Evolutionary conservation across 2,888 invertebrate species (phyloP).

Genomic region (Lottia gigantea): DNA sequence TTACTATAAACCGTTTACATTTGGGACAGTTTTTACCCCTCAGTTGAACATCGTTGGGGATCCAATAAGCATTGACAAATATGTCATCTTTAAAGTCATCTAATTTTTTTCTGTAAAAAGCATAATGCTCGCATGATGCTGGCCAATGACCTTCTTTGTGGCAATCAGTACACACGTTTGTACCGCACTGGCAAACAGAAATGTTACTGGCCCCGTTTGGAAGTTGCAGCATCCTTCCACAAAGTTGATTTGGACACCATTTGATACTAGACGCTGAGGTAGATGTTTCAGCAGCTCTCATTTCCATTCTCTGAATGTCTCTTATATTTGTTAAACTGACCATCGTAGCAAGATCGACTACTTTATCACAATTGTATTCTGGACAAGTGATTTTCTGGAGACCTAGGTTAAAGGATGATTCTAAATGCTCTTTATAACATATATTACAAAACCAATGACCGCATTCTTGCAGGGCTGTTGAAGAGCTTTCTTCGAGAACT

Average conservation of each 20-base stretch:
- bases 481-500: slow-evolving; percentile 1
- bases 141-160: slow-evolving; percentile 46
- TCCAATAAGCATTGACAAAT: slow-evolving; percentile 21
- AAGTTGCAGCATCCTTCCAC: slow-evolving; percentile 24
- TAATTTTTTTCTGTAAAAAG: slow-evolving; percentile 32
- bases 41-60: slow-evolving; percentile 21
- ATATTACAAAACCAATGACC: slow-evolving; percentile 33
- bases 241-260: slow-evolving; percentile 34
- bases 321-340: slow-evolving; percentile 28
- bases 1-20: slow-evolving; percentile 42
- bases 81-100: slow-evolving; percentile 29
- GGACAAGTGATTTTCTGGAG: slow-evolving; percentile 27
- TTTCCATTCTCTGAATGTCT: slow-evolving; percentile 21
- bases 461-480: slow-evolving; percentile 28
- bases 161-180: slow-evolving; percentile 40
- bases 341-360: slow-evolving; percentile 24
- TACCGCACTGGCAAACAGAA: slow-evolving; percentile 37
- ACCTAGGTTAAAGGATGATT: slow-evolving; percentile 21
- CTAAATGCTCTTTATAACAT: slow-evolving; percentile 30
- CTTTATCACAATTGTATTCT: slow-evolving; percentile 29
- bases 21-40: slow-evolving; percentile 44
- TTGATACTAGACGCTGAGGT: slow-evolving; percentile 16
- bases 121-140: slow-evolving; percentile 36
- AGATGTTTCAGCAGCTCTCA: slow-evolving; percentile 24
- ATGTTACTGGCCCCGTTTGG: not conserved